Conservation (phyloP, 2,888 invertebrate species). For the Galeopsomyia nigrocyanea region DNA sequence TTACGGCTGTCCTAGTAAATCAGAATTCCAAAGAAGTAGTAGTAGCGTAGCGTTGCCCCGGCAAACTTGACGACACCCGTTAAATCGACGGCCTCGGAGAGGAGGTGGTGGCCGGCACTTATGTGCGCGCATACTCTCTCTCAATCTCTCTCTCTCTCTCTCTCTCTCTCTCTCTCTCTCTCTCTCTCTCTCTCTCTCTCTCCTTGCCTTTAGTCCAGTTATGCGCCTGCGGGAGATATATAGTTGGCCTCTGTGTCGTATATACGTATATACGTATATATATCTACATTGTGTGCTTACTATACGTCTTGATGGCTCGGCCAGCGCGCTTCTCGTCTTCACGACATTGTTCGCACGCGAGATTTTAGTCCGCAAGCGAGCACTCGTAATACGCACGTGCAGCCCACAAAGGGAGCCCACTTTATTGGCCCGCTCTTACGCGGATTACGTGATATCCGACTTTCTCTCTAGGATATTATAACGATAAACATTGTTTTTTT, state of each 20-base stretch:
- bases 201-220: constrained; percentile 20
- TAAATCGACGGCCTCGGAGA: constrained; percentile 33
- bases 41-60: background rate
- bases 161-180: too few relatives aligned
- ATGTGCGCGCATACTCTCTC: constrained; percentile 28
- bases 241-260: too few relatives aligned
- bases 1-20: constrained; percentile 36
- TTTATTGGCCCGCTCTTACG: background rate
- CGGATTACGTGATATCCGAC: constrained; percentile 5
- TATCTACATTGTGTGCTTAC: too few relatives aligned
- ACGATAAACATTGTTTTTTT: too few relatives aligned
- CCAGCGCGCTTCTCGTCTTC: constrained; percentile 9
- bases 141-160: too few relatives aligned
- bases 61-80: constrained; percentile 39
- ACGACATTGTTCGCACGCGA: constrained; percentile 31
- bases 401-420: background rate
- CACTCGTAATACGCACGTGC: constrained; percentile 14
- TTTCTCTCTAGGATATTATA: too few relatives aligned
- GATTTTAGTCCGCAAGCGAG: background rate
- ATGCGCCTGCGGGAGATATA: constrained; percentile 28
- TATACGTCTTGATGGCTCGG: constrained; percentile 32
- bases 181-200: too few relatives aligned
- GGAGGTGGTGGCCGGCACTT: constrained; percentile 14
- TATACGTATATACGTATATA: too few relatives aligned
- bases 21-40: constrained; percentile 26